Conservation (phyloP, 2,113 vertebrate species). For the Mesoclemmys tuberculata region DNA sequence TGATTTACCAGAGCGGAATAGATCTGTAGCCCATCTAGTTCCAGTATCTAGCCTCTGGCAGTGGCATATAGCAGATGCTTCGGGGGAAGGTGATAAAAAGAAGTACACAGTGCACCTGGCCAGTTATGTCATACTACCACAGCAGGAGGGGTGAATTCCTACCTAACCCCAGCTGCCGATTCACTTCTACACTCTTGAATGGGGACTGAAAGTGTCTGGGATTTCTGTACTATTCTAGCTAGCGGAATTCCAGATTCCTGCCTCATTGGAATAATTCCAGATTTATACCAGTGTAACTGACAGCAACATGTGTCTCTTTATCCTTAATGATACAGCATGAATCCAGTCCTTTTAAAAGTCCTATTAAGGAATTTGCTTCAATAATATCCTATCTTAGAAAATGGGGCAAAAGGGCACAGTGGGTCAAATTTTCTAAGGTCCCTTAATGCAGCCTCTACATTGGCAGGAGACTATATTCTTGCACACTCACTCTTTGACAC, state of each 20-base stretch:
- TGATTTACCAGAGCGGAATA: neutral
- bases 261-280: neutral
- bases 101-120: neutral
- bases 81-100: neutral
- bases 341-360: neutral
- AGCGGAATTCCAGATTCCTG: neutral
- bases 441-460: neutral
- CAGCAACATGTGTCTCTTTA: neutral
- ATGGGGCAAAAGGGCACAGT: neutral
- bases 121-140: neutral
- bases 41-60: neutral
- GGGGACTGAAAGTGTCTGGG: neutral
- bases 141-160: neutral
- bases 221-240: neutral
- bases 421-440: rapidly evolving
- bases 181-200: neutral
- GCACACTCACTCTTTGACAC: neutral
- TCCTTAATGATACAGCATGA: rapidly evolving
- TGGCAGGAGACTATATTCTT: neutral
- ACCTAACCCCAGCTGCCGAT: neutral
- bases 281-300: neutral
- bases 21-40: neutral
- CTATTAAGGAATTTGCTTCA: neutral
- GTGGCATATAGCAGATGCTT: neutral
- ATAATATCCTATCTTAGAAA: neutral